Evolutionary conservation across 1,140 invertebrate species (phyloP).

Genomic region (Macrocentrus cingulum): DNA sequence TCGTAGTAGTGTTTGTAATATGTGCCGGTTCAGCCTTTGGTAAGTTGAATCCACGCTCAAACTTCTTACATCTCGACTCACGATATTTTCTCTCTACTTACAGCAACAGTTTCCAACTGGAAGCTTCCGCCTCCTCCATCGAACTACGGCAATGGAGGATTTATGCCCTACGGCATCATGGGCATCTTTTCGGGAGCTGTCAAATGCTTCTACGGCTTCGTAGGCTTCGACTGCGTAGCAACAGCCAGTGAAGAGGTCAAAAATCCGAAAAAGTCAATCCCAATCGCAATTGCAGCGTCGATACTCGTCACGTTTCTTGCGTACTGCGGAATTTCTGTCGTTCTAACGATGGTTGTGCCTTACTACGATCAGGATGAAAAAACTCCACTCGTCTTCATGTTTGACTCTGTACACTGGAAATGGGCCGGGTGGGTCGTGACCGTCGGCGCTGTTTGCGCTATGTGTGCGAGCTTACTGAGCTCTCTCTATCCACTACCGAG

Average conservation of each 20-base stretch:
- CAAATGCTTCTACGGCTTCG: conserved; percentile 89
- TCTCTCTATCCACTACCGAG: conserved; percentile 85
- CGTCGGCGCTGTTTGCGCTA: conserved; percentile 74
- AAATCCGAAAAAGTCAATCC: conserved; percentile 85
- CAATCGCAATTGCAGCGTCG: conserved; percentile 83
- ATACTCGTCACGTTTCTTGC: conserved; percentile 81
- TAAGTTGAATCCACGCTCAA: conserved; percentile 40
- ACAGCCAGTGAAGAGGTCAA: conserved; percentile 85
- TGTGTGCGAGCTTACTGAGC: conserved; percentile 76
- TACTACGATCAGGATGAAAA: conserved; percentile 76
- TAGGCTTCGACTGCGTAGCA: conserved; percentile 88
- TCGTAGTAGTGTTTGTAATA: conserved; percentile 73
- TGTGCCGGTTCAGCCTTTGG: conserved; percentile 70
- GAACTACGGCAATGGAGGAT: conserved; percentile 71
- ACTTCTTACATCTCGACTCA: too few relatives aligned
- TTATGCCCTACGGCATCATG: conserved; percentile 77
- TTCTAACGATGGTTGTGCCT: conserved; percentile 86
- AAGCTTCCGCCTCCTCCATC: conserved; percentile 57
- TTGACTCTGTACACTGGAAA: conserved; percentile 68
- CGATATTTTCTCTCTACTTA: too few relatives aligned
- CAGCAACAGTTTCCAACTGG: too few relatives aligned
- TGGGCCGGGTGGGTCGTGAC: conserved; percentile 76
- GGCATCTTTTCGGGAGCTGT: conserved; percentile 83
- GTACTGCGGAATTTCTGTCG: conserved; percentile 84
- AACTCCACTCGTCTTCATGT: conserved; percentile 74